Evolutionary conservation across 2,797 vertebrate genomes (phyloP).

Genomic region (Diceros bicornis): DNA sequence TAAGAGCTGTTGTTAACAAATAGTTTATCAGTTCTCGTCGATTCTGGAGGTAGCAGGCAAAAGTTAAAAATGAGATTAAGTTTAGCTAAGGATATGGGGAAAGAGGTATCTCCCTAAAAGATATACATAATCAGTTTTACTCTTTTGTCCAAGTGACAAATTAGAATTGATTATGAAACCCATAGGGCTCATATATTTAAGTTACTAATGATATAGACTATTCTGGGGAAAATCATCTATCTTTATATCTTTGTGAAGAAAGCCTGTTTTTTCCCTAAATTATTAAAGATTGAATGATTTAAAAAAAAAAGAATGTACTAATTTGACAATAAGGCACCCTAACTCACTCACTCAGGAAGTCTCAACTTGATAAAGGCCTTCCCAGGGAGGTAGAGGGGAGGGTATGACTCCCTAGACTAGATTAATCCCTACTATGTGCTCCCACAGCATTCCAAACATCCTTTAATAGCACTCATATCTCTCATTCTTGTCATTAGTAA

Average conservation of each 20-base stretch:
- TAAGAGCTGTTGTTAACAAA: neutral
- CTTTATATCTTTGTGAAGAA: neutral
- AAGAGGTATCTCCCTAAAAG: neutral
- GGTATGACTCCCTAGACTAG: neutral
- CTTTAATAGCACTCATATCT: neutral
- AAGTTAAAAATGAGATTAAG: neutral
- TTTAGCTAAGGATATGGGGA: neutral
- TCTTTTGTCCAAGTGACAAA: constrained; percentile 56
- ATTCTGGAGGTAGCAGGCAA: neutral
- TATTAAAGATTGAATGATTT: neutral
- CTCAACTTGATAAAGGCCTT: neutral
- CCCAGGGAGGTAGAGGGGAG: neutral
- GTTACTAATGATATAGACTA: neutral
- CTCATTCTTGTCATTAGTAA: neutral
- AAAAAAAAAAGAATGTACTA: neutral
- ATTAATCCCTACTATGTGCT: neutral
- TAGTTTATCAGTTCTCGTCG: constrained; percentile 37
- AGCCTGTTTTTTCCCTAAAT: neutral
- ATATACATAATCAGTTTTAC: constrained; percentile 37
- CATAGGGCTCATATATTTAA: neutral
- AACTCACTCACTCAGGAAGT: neutral
- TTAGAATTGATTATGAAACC: constrained; percentile 62
- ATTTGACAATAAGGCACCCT: neutral
- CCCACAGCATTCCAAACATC: neutral
- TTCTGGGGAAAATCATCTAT: neutral